A percentile compares a stretch with the other conserved stretches of the same genome.
phyloP scores from a whole-genome alignment of 2,113 vertebrate species.

The Neogobius melanostomus region DNA sequence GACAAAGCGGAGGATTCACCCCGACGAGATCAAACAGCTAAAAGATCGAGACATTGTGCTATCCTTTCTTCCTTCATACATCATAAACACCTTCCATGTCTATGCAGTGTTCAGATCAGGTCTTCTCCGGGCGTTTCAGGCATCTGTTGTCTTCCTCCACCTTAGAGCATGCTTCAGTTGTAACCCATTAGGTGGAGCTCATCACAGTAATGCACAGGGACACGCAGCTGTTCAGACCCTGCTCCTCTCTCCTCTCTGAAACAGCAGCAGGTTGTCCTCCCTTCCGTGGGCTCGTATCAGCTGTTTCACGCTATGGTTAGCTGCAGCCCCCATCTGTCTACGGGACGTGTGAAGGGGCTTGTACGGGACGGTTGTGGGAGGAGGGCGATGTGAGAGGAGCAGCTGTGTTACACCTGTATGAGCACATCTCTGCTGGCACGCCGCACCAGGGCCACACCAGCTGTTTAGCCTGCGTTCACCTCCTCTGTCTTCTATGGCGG shows the following conservation, averaged over 20 bases:
- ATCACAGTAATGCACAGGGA: slow-evolving; percentile 39
- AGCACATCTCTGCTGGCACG: slow-evolving; percentile 83
- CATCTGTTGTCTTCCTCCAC: neutral
- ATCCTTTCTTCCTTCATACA: neutral
- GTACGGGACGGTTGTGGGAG: neutral
- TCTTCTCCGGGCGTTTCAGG: neutral
- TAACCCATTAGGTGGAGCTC: slow-evolving; percentile 57
- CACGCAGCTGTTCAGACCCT: slow-evolving; percentile 51
- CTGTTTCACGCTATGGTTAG: slow-evolving; percentile 51
- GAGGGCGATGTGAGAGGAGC: slow-evolving; percentile 61
- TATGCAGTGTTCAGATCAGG: neutral
- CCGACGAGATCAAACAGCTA: too few relatives aligned
- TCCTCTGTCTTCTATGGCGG: slow-evolving; percentile 14
- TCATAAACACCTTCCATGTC: neutral
- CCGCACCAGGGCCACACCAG: slow-evolving; percentile 82
- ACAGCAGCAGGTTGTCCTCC: slow-evolving; percentile 58
- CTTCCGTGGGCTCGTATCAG: slow-evolving; percentile 60
- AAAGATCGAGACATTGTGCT: too few relatives aligned
- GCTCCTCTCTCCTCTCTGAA: slow-evolving; percentile 18
- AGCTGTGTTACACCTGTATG: slow-evolving; percentile 92
- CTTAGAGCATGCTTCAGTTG: slow-evolving; percentile 46
- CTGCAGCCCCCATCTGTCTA: slow-evolving; percentile 63
- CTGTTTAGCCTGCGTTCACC: slow-evolving; percentile 75
- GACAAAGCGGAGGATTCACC: too few relatives aligned
- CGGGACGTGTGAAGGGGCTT: slow-evolving; percentile 19